Evolutionary conservation across 2,888 invertebrate genomes (phyloP).

Genomic region (Phymatocera aterrima): DNA sequence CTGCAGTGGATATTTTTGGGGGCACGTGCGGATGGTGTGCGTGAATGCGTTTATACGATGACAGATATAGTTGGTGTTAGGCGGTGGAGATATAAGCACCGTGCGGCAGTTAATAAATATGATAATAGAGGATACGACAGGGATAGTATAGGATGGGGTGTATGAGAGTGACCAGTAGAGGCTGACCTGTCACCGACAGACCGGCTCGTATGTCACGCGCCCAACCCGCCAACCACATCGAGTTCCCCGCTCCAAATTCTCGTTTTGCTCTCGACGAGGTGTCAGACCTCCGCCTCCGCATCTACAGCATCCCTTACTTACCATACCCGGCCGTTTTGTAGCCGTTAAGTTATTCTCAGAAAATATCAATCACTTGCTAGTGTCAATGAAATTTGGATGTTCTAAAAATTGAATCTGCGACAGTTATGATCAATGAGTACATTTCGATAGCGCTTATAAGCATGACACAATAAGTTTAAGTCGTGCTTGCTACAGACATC

Average conservation of each 20-base stretch:
- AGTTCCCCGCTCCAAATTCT: constrained; percentile 27
- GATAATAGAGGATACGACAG: constrained; percentile 68
- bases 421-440: no score
- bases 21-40: constrained; percentile 4
- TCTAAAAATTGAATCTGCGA: no score
- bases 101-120: constrained; percentile 73
- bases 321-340: neutral
- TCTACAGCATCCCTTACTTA: neutral
- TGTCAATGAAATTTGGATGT: no score
- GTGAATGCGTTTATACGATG: neutral
- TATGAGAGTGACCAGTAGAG: constrained; percentile 73
- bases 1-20: neutral
- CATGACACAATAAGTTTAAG: no score
- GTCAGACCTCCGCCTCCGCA: constrained; percentile 19
- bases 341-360: neutral
- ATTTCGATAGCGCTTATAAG: no score
- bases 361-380: neutral
- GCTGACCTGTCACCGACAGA: constrained; percentile 72
- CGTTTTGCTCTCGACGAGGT: constrained; percentile 36
- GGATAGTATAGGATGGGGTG: constrained; percentile 52
- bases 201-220: constrained; percentile 69
- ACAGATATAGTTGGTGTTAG: constrained; percentile 2
- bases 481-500: no score
- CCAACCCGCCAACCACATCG: constrained; percentile 42
- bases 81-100: constrained; percentile 62